Evolutionary conservation across 1,140 invertebrate species (phyloP).

Genomic region (Hycleus phaleratus): DNA sequence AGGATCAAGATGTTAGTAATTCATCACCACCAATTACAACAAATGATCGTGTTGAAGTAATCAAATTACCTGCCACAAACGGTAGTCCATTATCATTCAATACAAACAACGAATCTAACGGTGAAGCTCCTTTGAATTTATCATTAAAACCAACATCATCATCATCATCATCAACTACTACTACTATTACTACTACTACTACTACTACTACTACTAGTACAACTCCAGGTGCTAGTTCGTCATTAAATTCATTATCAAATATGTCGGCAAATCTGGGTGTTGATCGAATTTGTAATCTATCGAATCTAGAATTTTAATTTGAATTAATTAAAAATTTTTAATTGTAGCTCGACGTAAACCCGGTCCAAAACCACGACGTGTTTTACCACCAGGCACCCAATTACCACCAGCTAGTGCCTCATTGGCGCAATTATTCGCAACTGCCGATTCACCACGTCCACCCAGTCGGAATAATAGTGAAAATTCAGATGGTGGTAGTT

Average conservation of each 20-base stretch:
- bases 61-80: slow-evolving; percentile 58
- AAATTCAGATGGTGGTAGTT: slow-evolving; percentile 50
- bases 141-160: slow-evolving; percentile 63
- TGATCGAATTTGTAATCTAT: slow-evolving; percentile 47
- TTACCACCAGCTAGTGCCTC: slow-evolving; percentile 45
- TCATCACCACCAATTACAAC: slow-evolving; percentile 23
- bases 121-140: slow-evolving; percentile 71
- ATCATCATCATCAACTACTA: slow-evolving; percentile 36
- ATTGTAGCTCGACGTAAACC: slow-evolving; percentile 60
- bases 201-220: slow-evolving; percentile 53
- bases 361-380: slow-evolving; percentile 60
- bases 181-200: slow-evolving; percentile 56
- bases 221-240: slow-evolving; percentile 42
- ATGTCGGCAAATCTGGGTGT: slow-evolving; percentile 43
- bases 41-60: slow-evolving; percentile 64
- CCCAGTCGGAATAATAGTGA: slow-evolving; percentile 42
- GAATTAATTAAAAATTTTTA: slow-evolving; percentile 2
- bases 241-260: slow-evolving; percentile 50
- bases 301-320: neutral
- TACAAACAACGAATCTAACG: slow-evolving; percentile 39
- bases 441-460: slow-evolving; percentile 50
- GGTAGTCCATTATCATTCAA: slow-evolving; percentile 32
- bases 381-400: slow-evolving; percentile 47
- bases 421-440: slow-evolving; percentile 47
- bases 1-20: slow-evolving; percentile 26